Conservation (phyloP, 2,113 vertebrate species). For the Tauraco erythrolophus region DNA sequence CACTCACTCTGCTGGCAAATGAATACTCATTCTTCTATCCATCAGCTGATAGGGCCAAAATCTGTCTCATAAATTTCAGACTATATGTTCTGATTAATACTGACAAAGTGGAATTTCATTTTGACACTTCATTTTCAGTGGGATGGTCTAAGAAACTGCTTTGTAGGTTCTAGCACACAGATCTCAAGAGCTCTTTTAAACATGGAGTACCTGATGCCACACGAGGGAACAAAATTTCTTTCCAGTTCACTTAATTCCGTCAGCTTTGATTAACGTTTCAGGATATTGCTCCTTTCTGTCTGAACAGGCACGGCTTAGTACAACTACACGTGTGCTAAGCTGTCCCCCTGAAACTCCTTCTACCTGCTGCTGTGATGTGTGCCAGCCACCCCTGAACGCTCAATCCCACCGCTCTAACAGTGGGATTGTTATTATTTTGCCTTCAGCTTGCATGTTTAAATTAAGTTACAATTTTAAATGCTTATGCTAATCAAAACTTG, state of each 20-base stretch:
- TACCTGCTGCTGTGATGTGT: fast-evolving
- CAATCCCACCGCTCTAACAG: neutral
- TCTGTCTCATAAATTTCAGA: constrained; percentile 32
- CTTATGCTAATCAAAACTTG: neutral
- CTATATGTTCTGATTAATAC: neutral
- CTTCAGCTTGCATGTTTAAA: neutral
- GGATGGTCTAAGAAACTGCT: neutral
- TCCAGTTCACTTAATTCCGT: neutral
- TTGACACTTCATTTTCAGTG: neutral
- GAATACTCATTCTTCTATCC: constrained; percentile 11
- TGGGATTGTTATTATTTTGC: neutral
- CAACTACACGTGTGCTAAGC: fast-evolving
- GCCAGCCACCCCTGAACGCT: neutral
- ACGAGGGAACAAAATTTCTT: neutral
- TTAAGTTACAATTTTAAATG: neutral
- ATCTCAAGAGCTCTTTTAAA: neutral
- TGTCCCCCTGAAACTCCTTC: neutral
- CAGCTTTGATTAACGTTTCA: neutral
- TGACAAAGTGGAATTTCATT: neutral
- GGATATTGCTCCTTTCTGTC: neutral
- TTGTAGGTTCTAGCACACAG: neutral
- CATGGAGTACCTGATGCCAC: neutral
- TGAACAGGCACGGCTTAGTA: neutral
- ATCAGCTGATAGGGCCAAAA: constrained; percentile 27
- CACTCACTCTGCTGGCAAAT: constrained; percentile 46